phyloP scores from a whole-genome alignment of 2,797 vertebrate genomes.

The Heterohyrax brucei region DNA sequence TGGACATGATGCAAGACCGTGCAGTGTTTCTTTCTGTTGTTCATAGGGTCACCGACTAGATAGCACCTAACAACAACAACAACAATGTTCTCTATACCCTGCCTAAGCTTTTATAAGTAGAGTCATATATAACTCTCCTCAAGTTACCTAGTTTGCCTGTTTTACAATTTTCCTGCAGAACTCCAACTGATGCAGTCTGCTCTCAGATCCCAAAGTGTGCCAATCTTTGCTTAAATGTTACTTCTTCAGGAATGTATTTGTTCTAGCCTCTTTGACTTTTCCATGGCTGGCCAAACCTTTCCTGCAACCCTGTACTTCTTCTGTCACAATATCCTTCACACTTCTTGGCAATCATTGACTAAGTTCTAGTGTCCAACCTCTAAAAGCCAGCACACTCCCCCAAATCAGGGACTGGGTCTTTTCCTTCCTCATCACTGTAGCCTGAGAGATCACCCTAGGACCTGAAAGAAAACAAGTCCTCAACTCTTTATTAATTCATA shows the following conservation, averaged over 20 bases:
- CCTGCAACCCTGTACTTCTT: background rate
- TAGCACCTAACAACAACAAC: too few relatives aligned
- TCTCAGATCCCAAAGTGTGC: constrained; percentile 42
- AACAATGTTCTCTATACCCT: background rate
- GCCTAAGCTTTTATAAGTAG: background rate
- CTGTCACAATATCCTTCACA: background rate
- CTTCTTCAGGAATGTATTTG: background rate
- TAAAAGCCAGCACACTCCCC: background rate
- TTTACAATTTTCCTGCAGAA: constrained; percentile 4
- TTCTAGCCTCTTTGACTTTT: background rate
- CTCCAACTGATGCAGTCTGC: background rate
- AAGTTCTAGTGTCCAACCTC: background rate
- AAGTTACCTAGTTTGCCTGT: background rate
- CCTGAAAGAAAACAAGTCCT: background rate
- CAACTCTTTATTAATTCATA: constrained; percentile 2
- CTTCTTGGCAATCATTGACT: background rate
- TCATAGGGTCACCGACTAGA: too few relatives aligned
- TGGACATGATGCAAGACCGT: too few relatives aligned
- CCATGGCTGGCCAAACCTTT: background rate
- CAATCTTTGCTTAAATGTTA: background rate
- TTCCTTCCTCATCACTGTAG: background rate
- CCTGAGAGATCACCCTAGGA: background rate
- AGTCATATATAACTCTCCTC: background rate
- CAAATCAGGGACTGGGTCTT: background rate
- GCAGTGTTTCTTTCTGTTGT: too few relatives aligned